Evolutionary conservation across 2,113 vertebrate species (phyloP).

Genomic region (Mustelus asterias): DNA sequence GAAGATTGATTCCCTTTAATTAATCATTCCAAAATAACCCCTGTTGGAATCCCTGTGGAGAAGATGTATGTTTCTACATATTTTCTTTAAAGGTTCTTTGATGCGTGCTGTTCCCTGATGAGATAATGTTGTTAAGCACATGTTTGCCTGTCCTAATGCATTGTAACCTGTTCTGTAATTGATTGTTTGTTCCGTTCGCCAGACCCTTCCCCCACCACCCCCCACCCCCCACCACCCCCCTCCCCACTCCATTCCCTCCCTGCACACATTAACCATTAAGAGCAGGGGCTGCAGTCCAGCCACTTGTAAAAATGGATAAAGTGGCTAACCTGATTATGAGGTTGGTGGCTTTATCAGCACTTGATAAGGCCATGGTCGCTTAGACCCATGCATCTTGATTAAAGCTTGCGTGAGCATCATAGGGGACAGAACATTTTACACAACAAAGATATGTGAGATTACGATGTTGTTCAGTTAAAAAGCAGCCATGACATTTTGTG

Average conservation of each 20-base stretch:
- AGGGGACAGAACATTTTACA: not conserved
- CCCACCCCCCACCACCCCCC: too few species aligned
- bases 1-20: constrained; percentile 74
- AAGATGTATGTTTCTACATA: constrained; percentile 55
- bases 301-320: not conserved
- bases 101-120: constrained; percentile 50
- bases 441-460: not conserved
- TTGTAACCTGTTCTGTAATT: constrained; percentile 45
- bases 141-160: constrained; percentile 46
- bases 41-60: constrained; percentile 53
- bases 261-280: constrained; percentile 24
- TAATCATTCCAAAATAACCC: constrained; percentile 65
- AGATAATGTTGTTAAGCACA: constrained; percentile 46
- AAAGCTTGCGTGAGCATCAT: not conserved
- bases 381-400: not conserved
- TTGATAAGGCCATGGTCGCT: not conserved
- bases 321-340: not conserved
- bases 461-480: not conserved
- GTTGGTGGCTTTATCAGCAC: not conserved
- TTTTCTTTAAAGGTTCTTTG: constrained; percentile 53
- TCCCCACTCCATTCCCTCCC: constrained; percentile 33
- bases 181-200: constrained; percentile 43
- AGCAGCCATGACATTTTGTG: not conserved
- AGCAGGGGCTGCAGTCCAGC: not conserved
- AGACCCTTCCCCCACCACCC: constrained; percentile 41